Evolutionary conservation across 2,888 invertebrate species (phyloP).

Genomic region (Pyrrhosoma nymphula): DNA sequence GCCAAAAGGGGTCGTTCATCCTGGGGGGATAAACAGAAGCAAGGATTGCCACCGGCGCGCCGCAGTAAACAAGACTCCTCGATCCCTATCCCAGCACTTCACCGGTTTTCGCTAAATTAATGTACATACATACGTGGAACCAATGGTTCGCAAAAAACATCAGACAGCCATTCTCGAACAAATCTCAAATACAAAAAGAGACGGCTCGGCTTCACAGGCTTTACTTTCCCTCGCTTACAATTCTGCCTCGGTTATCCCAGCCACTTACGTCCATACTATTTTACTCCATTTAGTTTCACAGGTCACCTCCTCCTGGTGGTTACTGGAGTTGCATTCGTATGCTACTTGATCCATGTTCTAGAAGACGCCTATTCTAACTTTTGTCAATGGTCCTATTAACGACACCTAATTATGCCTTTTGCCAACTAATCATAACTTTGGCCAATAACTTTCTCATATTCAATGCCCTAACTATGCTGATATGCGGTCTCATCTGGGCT

Average conservation of each 20-base stretch:
- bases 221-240: background rate
- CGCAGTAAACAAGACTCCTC: background rate
- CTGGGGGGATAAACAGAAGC: background rate
- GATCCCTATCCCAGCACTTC: background rate
- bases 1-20: background rate
- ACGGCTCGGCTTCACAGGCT: background rate
- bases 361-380: no score
- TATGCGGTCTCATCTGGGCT: no score
- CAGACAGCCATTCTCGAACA: background rate
- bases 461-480: no score
- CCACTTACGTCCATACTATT: background rate
- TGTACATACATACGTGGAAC: background rate
- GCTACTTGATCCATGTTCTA: background rate
- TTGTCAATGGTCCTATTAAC: no score
- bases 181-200: background rate
- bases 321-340: background rate
- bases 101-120: background rate
- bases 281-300: background rate
- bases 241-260: background rate
- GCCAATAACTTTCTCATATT: no score
- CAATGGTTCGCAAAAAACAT: background rate
- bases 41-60: background rate
- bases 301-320: background rate
- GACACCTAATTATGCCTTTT: no score
- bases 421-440: no score